Conservation (phyloP, 2,113 vertebrate genomes). For the Oenanthe melanoleuca region DNA sequence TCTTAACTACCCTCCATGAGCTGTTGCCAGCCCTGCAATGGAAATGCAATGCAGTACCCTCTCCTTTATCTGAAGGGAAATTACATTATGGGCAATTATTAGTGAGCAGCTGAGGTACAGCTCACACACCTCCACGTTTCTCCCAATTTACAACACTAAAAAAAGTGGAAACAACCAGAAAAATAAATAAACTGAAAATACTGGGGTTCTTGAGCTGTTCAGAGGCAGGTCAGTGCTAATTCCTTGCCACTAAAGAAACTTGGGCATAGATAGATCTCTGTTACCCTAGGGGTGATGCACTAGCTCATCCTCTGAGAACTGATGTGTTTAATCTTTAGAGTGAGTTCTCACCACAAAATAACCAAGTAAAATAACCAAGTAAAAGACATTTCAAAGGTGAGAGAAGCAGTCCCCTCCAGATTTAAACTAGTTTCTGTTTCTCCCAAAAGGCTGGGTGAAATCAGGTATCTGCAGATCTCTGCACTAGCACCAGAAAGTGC, state of each 20-base stretch:
- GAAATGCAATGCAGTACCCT: not conserved
- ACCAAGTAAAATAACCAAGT: not conserved
- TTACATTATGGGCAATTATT: not conserved
- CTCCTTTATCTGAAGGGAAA: not conserved
- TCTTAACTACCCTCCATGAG: not conserved
- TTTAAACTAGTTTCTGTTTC: not conserved
- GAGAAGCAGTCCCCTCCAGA: not conserved
- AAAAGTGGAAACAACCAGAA: not conserved
- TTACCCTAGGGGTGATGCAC: not conserved
- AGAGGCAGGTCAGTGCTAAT: not conserved
- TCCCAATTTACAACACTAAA: not conserved
- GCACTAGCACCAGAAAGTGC: not conserved
- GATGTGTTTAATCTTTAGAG: not conserved
- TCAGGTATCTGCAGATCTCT: not conserved
- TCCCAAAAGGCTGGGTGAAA: not conserved
- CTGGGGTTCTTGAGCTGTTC: not conserved
- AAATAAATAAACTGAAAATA: not conserved
- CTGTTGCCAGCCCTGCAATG: not conserved
- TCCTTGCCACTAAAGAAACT: not conserved
- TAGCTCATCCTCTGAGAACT: not conserved
- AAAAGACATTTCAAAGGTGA: not conserved
- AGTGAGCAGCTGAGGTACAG: rapidly evolving
- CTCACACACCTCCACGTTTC: not conserved
- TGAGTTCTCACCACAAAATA: not conserved
- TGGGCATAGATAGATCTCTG: not conserved